Evolutionary conservation across 2,113 vertebrate genomes (phyloP).

Genomic region (Cranoglanis bouderius): DNA sequence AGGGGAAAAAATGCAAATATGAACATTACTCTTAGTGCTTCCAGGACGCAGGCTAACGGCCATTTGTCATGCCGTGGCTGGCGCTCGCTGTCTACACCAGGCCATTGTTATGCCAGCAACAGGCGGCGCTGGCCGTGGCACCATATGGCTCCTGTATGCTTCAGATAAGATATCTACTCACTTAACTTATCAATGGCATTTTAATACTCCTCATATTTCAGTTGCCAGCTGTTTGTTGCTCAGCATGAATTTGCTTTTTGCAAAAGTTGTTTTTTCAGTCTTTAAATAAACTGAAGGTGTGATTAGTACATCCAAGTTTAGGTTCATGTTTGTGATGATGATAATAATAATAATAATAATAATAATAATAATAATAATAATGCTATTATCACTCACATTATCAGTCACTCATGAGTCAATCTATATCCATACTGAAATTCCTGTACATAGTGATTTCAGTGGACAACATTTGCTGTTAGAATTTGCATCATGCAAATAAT

Average conservation of each 20-base stretch:
- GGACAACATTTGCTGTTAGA: background rate
- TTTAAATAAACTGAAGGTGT: slow-evolving; percentile 19
- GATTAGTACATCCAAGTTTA: background rate
- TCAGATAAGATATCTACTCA: slow-evolving; percentile 86
- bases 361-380: background rate
- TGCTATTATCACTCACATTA: background rate
- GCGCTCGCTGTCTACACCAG: slow-evolving; percentile 68
- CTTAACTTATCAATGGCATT: slow-evolving; percentile 81
- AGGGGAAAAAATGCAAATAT: slow-evolving; percentile 76
- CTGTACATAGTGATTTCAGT: background rate
- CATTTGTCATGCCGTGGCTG: slow-evolving; percentile 75
- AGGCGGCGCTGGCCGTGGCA: slow-evolving; percentile 78
- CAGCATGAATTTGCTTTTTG: slow-evolving; percentile 28
- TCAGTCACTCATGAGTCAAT: background rate
- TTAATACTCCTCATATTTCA: slow-evolving; percentile 81
- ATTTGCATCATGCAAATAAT: background rate
- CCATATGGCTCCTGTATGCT: slow-evolving; percentile 87
- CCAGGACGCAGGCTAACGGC: slow-evolving; percentile 72
- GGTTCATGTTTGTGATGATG: background rate
- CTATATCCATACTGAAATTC: background rate
- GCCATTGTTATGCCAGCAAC: slow-evolving; percentile 84
- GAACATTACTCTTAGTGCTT: slow-evolving; percentile 63
- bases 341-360: background rate
- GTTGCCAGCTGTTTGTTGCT: slow-evolving; percentile 66
- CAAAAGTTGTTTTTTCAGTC: background rate